Evolutionary conservation across 2,888 invertebrate genomes (phyloP), one percentile per base, ranked within the genome.

Genomic region (Drosophila vallismaia): DNA sequence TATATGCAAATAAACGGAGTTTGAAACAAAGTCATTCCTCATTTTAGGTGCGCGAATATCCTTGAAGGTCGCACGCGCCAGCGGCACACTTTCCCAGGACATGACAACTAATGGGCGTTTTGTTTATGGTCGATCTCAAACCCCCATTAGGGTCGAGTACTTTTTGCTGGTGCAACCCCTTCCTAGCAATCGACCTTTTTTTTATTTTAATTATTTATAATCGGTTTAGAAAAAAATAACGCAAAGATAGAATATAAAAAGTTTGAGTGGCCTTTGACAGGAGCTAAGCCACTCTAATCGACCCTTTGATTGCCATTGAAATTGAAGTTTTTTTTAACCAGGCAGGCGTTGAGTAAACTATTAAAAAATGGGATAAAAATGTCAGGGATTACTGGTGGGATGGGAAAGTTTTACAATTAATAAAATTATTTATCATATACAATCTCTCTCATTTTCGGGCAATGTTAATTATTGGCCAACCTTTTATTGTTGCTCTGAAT

Each of bases 61-160:
- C 81, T 87, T 85, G 86, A 82, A 87, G 83, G 88, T 76, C 83
- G 86, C 88, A 81, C 81, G 81, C 81, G 83, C 36, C 76, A 9
- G 38, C 40, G 63, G 72, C 57, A 75, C 70, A 60, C 75, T 75
- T 54, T 28, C 38, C 36, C 31, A 7, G 51, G 28, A 72, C 67
- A 75, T 63, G 74, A 74, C 83, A 74, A 74, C 74, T 80, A 84
- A 86, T 85, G 85, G 87, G 85, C 79, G 87, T 84, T 86, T 74
- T 86, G 87, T 84, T 86, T 85, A 84, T 86, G 86, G 83, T 72
- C 64, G 73, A 49, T 58, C 75, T 77, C 71, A 75, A 63, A 85
- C 81, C 82, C 86, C 83, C 86, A 88, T 82, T 82, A 73, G 71
- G 77, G 75, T 68, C 72, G 52, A 59, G 67, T 57, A 38, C 62